A percentile compares a stretch with the other conserved stretches of the same genome.
Conservation (phyloP, 2,888 invertebrate species). For the Thyatira batis region DNA sequence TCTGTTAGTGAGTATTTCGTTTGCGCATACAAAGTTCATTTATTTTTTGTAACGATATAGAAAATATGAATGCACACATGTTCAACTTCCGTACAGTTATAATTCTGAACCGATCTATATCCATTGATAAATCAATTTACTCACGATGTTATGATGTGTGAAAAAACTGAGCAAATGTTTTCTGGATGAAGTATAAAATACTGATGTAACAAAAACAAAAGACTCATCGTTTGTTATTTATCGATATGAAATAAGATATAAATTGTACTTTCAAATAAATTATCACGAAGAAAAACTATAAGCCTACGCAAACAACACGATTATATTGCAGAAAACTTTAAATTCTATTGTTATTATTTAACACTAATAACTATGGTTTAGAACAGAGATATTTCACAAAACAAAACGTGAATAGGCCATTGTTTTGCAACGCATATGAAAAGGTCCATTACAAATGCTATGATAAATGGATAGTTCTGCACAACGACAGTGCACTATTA, state of each 20-base stretch:
- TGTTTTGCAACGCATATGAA: constrained; percentile 69
- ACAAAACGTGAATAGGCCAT: constrained; percentile 70
- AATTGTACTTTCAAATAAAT: neutral
- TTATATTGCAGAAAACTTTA: constrained; percentile 31
- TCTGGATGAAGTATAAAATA: neutral
- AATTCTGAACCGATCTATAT: neutral
- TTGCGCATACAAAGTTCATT: neutral
- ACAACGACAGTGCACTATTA: constrained; percentile 58
- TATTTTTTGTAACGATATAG: neutral
- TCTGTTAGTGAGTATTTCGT: neutral
- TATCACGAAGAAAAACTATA: neutral
- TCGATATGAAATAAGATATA: neutral
- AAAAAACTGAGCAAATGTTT: neutral
- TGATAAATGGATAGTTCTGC: constrained; percentile 62
- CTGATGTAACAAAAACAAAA: neutral
- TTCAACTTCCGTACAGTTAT: neutral
- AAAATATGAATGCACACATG: too few species aligned
- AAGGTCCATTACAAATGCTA: constrained; percentile 59
- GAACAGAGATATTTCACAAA: constrained; percentile 65
- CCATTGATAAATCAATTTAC: neutral
- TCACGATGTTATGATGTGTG: neutral
- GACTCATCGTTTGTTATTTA: neutral
- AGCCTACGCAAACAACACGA: neutral
- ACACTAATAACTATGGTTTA: constrained; percentile 48
- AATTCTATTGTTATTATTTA: constrained; percentile 45